phyloP scores from a whole-genome alignment of 2,113 vertebrate genomes.

The Rattus rattus region DNA sequence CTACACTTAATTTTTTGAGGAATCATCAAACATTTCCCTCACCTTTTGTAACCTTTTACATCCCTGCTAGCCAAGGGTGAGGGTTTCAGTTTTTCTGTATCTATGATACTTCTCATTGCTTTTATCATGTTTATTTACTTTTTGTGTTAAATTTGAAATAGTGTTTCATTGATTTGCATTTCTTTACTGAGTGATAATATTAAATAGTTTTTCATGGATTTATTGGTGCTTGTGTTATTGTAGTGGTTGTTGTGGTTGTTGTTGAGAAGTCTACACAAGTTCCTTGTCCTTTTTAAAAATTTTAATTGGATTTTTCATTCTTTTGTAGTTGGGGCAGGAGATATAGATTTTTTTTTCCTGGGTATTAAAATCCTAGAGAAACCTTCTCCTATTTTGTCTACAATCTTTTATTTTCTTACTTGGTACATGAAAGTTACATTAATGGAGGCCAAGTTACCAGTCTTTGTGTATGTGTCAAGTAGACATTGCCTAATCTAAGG shows the following conservation, averaged over 20 bases:
- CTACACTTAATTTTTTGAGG: not conserved
- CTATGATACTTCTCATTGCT: not conserved
- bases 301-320: not conserved
- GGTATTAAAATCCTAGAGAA: slow-evolving; percentile 22
- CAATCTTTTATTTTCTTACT: slow-evolving; percentile 1
- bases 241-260: not conserved
- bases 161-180: not conserved
- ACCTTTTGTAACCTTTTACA: not conserved
- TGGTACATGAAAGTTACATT: not conserved
- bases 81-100: not conserved
- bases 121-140: not conserved
- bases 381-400: not conserved
- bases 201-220: not conserved
- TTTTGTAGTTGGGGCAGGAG: not conserved
- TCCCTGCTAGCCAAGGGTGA: not conserved
- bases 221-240: not conserved
- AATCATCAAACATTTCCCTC: not conserved
- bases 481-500: not conserved
- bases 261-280: not conserved
- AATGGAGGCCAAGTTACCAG: not conserved
- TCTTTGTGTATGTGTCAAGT: not conserved
- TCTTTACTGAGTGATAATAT: not conserved
- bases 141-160: not conserved
- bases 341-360: not conserved
- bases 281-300: not conserved